Evolutionary conservation across 2,888 invertebrate species (phyloP).

Genomic region (Eubasilissa splendida): DNA sequence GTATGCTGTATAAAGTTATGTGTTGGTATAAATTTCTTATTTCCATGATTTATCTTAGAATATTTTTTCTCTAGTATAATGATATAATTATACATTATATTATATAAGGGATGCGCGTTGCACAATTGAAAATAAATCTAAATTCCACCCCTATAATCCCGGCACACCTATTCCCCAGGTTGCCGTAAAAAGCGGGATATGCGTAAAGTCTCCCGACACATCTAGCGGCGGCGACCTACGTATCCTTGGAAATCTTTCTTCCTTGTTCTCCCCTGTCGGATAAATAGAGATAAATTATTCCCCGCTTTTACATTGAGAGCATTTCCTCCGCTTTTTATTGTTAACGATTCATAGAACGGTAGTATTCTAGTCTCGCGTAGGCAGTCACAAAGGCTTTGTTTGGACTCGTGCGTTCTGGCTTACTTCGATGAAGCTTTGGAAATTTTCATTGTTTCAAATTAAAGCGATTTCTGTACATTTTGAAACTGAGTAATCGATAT

Average conservation of each 20-base stretch:
- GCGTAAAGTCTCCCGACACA: slow-evolving; percentile 25
- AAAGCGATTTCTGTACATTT: too few species aligned
- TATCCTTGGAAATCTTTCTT: slow-evolving; percentile 24
- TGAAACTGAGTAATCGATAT: too few species aligned
- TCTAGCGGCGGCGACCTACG: slow-evolving; percentile 8
- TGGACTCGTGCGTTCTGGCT: too few species aligned
- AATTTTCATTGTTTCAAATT: too few species aligned
- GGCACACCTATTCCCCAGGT: slow-evolving; percentile 35
- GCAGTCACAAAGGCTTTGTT: background rate
- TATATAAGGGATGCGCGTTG: background rate
- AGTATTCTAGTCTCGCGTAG: background rate
- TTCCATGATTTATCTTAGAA: too few species aligned
- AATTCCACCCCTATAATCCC: slow-evolving; percentile 4
- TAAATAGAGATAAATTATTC: slow-evolving; percentile 51
- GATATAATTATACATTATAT: background rate
- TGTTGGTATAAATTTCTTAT: too few species aligned
- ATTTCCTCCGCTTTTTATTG: slow-evolving; percentile 37
- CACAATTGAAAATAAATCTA: slow-evolving; percentile 42
- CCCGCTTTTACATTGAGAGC: slow-evolving; percentile 29
- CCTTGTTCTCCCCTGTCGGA: slow-evolving; percentile 42
- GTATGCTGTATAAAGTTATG: too few species aligned
- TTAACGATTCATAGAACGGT: slow-evolving; percentile 40
- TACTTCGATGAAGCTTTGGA: too few species aligned
- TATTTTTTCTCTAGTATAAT: background rate
- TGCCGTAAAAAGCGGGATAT: slow-evolving; percentile 33